phyloP scores from a whole-genome alignment of 2,113 vertebrate species.

The Chaetura pelagica region DNA sequence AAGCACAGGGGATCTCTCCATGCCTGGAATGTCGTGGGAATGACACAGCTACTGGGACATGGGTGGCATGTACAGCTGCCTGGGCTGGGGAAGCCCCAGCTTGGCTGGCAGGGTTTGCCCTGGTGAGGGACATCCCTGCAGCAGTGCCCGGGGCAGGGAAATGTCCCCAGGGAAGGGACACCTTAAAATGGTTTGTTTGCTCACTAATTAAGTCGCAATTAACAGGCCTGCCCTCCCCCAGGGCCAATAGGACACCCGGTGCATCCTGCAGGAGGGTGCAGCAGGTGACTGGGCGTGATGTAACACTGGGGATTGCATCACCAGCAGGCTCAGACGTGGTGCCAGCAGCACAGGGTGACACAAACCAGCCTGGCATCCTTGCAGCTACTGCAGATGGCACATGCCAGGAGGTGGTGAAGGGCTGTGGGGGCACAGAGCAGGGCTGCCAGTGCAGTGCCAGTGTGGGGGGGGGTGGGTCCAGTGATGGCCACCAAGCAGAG shows the following conservation, averaged over 20 bases:
- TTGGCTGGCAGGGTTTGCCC: background rate
- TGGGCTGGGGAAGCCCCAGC: too few relatives aligned
- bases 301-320: background rate
- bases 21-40: accelerated
- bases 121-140: background rate
- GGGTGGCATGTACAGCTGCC: too few relatives aligned
- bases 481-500: background rate
- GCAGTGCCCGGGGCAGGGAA: background rate
- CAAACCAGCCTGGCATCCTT: accelerated
- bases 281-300: accelerated
- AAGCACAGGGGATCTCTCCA: background rate
- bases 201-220: accelerated
- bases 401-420: accelerated
- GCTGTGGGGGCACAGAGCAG: accelerated
- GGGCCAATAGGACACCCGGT: accelerated
- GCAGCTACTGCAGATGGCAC: accelerated
- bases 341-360: accelerated
- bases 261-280: accelerated
- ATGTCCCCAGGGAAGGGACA: accelerated
- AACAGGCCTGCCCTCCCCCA: accelerated
- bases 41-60: accelerated
- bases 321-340: accelerated
- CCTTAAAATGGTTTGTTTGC: background rate
- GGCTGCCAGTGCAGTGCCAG: accelerated
- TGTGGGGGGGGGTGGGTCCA: accelerated